Evolutionary conservation across 2,888 invertebrate species (phyloP), one percentile per base, ranked within the genome.

Genomic region (Aphodius granarius): DNA sequence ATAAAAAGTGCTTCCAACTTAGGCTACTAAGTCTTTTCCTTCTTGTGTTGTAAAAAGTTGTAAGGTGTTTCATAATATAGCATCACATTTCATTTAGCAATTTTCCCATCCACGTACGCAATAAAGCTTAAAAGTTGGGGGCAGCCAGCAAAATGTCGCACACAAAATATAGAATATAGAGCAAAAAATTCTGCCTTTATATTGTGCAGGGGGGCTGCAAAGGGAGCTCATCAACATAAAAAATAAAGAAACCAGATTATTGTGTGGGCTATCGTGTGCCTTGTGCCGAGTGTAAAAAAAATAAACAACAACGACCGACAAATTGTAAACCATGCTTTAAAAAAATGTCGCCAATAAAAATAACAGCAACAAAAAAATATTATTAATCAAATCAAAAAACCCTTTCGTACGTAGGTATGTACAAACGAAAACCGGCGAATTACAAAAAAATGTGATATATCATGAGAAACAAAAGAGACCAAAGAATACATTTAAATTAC

Each of bases 161-260:
- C 43, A 43, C 43, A 43, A 43, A 43, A 2, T 2, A 43, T 43
- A 43, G 43, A 6, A 43, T 43, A 13, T 43, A 43, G 43, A 43
- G 43, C 43, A 43, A 43, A 43, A 43, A 43, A 43, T 43, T 43
- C 43, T 43, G 43, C 43, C 43, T 43, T 43, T 43, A 43, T 13
- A 43, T 43, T 2, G 43, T 43, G 43, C 43, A 6, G 13, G 43
- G 43, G 23, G 43, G 43, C 43, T 43, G 43, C 43, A 43, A 43
- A 9, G 43, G 43, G 43, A 13, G 43, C 43, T 43, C 43, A 9
- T 3, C 43, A 43, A 43, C 79, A 80, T 74, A 75, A 73, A 72
- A 71, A 75, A 76, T 75, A 78, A 75, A 73, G 73, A 76, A 76
- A 68, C 74, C 71, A 72, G 73, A 75, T 71, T 73, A 77, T 66